These are phyloP conservation scores for Elanoides forficatus DNA, from an alignment of 2,113 vertebrate genomes.

Conservation along the genomic window DNA sequence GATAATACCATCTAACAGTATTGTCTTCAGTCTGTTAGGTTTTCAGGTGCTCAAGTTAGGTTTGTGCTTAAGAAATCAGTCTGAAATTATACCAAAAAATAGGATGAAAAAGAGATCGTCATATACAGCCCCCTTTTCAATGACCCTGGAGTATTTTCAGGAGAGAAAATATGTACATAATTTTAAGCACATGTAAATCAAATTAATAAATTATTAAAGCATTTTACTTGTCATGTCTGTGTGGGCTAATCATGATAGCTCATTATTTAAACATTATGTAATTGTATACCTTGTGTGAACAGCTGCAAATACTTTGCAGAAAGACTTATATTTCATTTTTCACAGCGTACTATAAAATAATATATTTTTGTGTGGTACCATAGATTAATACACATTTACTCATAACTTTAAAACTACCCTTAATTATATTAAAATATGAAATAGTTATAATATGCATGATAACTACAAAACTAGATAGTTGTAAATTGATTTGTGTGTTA, in stretches of 20 bases:
- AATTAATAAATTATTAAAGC: constrained; percentile 74
- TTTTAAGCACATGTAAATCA: constrained; percentile 75
- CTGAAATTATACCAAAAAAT: neutral
- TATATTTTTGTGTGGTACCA: constrained; percentile 2
- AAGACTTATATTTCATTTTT: constrained; percentile 59
- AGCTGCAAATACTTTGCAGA: constrained; percentile 75
- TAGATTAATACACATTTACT: constrained; percentile 28
- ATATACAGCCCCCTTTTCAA: constrained; percentile 11
- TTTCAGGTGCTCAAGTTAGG: neutral
- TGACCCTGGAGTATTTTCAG: constrained; percentile 61
- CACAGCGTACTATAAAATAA: constrained; percentile 37
- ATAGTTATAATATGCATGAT: neutral
- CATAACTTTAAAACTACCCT: neutral
- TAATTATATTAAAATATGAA: neutral
- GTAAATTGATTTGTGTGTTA: neutral
- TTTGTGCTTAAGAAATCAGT: neutral
- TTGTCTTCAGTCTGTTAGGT: neutral
- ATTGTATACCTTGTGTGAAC: constrained; percentile 73
- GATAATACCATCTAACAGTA: neutral
- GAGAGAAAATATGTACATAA: constrained; percentile 67
- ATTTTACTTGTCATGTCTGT: constrained; percentile 76
- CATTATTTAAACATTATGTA: constrained; percentile 77
- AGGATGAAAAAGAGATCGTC: constrained; percentile 17
- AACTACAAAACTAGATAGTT: neutral
- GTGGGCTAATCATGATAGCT: constrained; percentile 73